A percentile compares a stretch with the other conserved stretches of the same genome.
Conservation (phyloP, 2,113 vertebrate genomes). For the Phyllopteryx taeniolatus region DNA sequence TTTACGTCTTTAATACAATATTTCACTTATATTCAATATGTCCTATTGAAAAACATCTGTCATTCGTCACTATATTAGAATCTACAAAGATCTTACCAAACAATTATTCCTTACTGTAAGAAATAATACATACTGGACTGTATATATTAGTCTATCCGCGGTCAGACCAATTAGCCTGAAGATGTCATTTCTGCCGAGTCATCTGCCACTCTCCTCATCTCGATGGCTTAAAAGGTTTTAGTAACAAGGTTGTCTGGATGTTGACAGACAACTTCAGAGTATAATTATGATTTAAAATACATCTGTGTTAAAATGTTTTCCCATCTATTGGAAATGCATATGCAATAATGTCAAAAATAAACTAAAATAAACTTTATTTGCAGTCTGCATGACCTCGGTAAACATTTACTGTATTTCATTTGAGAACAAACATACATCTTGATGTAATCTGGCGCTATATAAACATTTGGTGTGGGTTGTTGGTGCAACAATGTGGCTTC, state of each 20-base stretch:
- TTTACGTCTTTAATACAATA: no score
- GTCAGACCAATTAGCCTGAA: no score
- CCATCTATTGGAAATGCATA: not conserved
- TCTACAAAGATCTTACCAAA: not conserved
- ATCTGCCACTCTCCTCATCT: not conserved
- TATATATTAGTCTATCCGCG: not conserved
- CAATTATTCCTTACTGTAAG: no score
- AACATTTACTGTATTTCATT: not conserved
- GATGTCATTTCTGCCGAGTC: not conserved
- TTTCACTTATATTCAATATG: no score
- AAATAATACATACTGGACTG: not conserved
- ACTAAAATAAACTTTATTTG: not conserved
- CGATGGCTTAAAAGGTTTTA: not conserved
- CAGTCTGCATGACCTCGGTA: no score
- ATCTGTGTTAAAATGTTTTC: no score
- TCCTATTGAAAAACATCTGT: not conserved
- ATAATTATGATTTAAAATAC: not conserved
- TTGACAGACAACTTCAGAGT: not conserved
- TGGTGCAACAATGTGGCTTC: conserved; percentile 51
- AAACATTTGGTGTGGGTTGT: conserved; percentile 38
- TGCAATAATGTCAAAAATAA: not conserved
- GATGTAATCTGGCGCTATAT: conserved; percentile 11
- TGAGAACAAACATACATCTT: not conserved
- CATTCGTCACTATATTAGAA: not conserved
- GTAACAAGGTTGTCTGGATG: not conserved